Percentiles rank a stretch among this genome's conserved stretches.
Conservation (phyloP, 2,113 vertebrate genomes). For the Pteruthius melanotis region DNA sequence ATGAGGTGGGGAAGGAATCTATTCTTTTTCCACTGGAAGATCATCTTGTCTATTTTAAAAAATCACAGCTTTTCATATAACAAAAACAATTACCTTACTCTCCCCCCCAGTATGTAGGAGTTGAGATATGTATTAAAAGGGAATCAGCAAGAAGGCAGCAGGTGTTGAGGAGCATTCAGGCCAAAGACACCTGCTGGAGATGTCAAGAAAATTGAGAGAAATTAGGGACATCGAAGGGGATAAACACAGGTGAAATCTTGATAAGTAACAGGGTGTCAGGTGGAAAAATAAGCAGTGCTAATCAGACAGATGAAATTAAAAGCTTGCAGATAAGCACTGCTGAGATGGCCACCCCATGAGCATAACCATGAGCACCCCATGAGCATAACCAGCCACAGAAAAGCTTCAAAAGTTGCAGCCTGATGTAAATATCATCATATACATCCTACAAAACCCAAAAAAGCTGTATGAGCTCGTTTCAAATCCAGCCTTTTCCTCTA, state of each 20-base stretch:
- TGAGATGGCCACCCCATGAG: not conserved
- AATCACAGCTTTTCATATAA: not conserved
- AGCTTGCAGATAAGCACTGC: not conserved
- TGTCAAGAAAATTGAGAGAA: conserved; percentile 30
- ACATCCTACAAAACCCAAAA: not conserved
- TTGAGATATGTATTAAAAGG: not conserved
- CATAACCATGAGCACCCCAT: not conserved
- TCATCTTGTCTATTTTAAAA: not conserved
- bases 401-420: not conserved
- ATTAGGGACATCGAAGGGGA: not conserved
- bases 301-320: not conserved
- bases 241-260: not conserved
- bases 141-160: not conserved
- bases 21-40: not conserved
- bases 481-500: not conserved
- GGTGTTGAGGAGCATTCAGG: not conserved
- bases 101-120: not conserved
- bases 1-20: not conserved
- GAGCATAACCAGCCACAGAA: not conserved
- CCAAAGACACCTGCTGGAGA: conserved; percentile 5
- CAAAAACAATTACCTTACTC: not conserved
- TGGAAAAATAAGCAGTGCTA: not conserved
- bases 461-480: not conserved
- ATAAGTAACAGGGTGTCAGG: not conserved
- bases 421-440: not conserved